Evolutionary conservation across 1,140 invertebrate species (phyloP).

Genomic region (Ceratosolen solmsi): DNA sequence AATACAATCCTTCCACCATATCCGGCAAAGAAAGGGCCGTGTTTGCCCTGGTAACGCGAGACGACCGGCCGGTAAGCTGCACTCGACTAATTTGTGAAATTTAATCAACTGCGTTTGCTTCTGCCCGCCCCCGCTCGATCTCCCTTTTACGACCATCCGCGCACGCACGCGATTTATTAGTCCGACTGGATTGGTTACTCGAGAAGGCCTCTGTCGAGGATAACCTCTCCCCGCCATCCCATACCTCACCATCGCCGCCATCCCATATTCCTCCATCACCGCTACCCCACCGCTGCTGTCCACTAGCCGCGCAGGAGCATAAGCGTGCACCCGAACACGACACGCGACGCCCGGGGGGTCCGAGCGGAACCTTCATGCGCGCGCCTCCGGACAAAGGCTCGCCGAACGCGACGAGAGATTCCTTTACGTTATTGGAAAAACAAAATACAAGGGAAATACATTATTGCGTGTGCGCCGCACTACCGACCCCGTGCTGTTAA

Average conservation of each 20-base stretch:
- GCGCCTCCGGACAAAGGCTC: too few relatives aligned
- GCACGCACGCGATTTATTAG: constrained; percentile 15
- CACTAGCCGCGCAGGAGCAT: too few relatives aligned
- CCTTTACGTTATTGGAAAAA: too few relatives aligned
- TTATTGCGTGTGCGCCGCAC: too few relatives aligned
- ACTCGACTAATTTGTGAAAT: constrained; percentile 67
- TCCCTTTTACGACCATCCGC: neutral
- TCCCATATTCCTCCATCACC: too few relatives aligned
- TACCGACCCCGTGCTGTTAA: too few relatives aligned
- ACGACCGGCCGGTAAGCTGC: constrained; percentile 56
- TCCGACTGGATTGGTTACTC: constrained; percentile 5
- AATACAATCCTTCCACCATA: constrained; percentile 55
- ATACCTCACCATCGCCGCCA: too few relatives aligned
- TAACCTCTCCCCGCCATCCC: neutral
- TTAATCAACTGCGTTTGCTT: constrained; percentile 61
- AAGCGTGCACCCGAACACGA: neutral
- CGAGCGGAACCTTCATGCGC: too few relatives aligned
- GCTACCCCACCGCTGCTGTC: too few relatives aligned
- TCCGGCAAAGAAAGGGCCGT: constrained; percentile 46
- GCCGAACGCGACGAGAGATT: too few relatives aligned
- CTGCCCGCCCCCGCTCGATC: constrained; percentile 8
- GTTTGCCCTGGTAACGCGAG: constrained; percentile 54
- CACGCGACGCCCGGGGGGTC: too few relatives aligned
- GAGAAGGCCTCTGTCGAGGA: constrained; percentile 1
- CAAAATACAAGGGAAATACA: too few relatives aligned